Evolutionary conservation across 2,113 vertebrate genomes (phyloP).

Genomic region (Tetrao urogallus): DNA sequence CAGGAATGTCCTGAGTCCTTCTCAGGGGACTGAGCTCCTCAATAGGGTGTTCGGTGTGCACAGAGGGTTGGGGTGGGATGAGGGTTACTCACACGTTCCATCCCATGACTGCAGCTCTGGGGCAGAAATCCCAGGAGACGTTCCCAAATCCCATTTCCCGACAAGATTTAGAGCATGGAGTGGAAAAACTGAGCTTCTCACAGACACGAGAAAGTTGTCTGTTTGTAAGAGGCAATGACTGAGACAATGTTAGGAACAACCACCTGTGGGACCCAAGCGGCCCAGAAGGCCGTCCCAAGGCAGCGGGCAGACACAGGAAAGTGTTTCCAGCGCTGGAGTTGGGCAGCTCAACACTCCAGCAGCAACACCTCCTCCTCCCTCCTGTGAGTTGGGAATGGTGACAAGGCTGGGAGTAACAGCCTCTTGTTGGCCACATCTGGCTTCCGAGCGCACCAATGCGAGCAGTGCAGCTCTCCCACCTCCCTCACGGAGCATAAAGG

Average conservation of each 20-base stretch:
- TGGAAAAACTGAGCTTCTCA: fast-evolving
- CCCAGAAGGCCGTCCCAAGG: neutral
- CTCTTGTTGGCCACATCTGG: neutral
- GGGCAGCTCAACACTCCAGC: fast-evolving
- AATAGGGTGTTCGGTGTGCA: too few species aligned
- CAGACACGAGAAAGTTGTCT: neutral
- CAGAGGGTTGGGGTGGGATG: neutral
- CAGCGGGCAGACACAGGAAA: fast-evolving
- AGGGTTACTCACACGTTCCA: fast-evolving
- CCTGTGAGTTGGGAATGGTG: neutral
- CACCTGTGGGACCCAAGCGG: neutral
- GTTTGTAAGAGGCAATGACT: neutral
- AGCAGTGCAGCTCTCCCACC: neutral
- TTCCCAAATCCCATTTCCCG: neutral
- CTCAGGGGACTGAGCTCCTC: fast-evolving
- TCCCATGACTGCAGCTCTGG: fast-evolving
- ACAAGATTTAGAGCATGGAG: fast-evolving
- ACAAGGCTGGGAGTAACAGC: neutral
- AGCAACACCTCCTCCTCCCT: neutral
- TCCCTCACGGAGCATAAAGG: neutral
- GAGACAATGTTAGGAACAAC: neutral
- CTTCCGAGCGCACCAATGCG: neutral
- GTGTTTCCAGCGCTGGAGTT: neutral
- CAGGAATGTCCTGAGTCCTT: neutral
- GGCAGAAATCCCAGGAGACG: neutral